phyloP scores from a whole-genome alignment of 2,113 vertebrate species.

The Mesembrinibis cayennensis region DNA sequence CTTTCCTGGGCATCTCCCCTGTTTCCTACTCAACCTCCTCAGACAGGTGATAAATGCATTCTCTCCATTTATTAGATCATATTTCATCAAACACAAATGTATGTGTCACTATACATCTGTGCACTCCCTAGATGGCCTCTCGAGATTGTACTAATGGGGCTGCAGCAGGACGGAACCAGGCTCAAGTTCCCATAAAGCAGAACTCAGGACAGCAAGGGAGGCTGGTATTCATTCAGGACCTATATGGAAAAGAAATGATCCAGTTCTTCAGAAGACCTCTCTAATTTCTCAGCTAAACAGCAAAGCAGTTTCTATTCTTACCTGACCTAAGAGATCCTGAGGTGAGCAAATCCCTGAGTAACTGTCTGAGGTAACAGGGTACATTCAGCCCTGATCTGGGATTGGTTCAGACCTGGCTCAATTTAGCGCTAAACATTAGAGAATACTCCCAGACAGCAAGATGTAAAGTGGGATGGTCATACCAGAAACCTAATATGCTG shows the following conservation, averaged over 20 bases:
- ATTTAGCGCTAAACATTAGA: not conserved
- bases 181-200: not conserved
- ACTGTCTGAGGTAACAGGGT: not conserved
- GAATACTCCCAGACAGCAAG: not conserved
- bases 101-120: not conserved
- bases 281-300: not conserved
- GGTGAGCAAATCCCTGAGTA: not conserved
- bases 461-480: not conserved
- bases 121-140: not conserved
- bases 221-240: not conserved
- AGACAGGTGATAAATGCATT: constrained; percentile 16
- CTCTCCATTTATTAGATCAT: not conserved
- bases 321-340: not conserved
- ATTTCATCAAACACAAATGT: constrained; percentile 31
- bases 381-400: not conserved
- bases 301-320: not conserved
- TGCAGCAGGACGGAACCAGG: not conserved
- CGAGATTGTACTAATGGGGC: not conserved
- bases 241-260: not conserved
- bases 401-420: not conserved
- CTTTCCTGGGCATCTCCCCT: not conserved
- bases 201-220: not conserved
- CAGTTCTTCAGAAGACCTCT: not conserved
- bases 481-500: not conserved
- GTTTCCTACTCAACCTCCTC: not conserved